Base-by-base conservation (phyloP, 2,113 vertebrate species). In the Nematolebias whitei region DNA sequence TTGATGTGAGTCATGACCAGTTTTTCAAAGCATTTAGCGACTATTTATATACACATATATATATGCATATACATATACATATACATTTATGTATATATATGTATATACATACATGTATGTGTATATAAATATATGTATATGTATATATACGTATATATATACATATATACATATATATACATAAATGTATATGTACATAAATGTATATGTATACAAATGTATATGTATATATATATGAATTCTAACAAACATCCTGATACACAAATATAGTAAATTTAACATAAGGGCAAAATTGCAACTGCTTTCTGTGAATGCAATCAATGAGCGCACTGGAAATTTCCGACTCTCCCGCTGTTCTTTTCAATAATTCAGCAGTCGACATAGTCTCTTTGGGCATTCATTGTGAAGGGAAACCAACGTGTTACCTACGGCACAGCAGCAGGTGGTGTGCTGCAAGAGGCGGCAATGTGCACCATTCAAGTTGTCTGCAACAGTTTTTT, bases 341-440 rank as follows among this genome's bases (percentile, higher is more conserved):
- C 53, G 20, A 23, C 67, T 60, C 71, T 64, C 73, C 64, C 51
- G 53, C 45, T 61, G 38, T 8, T 67, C 63, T 53, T 2, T 70
- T 90, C 69, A 87, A 88, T 85, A 84, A 86, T 88, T 88, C 76
- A 90, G n/a, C 68, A 74, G 15, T 20, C 44, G 68, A 49, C 67
- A 5, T 68, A 55, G 76, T 70, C 74, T 77, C 65, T 63, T 52
- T 79, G 74, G 78, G 76, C 82, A 65, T 66, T 78, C 44, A 70
- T 82, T 71, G 75, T 77, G 71, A 61, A 74, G 56, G 19, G 29
- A 8, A 35, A 8, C n/a, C n/a, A n/a, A n/a, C 32, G 9, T 18
- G 51, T 78, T 81, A 83, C 77, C 79, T 80, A 78, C 63, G 79
- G 67, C 63, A 41, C 56, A 68, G 68, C 79, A 80, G 68, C 78